Conservation (phyloP, 2,888 invertebrate genomes). For the Scaptomyza tumidula region DNA sequence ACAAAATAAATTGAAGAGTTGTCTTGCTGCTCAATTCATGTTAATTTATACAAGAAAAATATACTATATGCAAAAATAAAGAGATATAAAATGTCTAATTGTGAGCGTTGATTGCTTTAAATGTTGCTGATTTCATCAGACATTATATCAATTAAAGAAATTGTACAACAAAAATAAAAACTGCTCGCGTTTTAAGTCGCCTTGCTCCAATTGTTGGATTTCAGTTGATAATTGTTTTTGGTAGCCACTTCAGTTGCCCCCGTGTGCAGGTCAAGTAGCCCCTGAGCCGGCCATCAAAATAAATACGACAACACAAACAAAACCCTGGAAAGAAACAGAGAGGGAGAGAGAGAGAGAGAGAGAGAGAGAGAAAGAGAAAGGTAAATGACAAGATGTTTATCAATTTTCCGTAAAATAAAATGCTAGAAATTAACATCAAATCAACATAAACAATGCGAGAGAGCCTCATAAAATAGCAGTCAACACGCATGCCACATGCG, state of each 20-base stretch:
- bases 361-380: conserved; percentile 18
- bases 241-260: conserved; percentile 47
- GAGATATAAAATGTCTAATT: conserved; percentile 50
- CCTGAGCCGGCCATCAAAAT: conserved; percentile 1
- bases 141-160: conserved; percentile 70
- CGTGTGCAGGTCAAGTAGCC: conserved; percentile 70
- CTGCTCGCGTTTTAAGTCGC: conserved; percentile 45
- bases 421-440: conserved; percentile 72
- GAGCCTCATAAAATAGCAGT: conserved; percentile 62
- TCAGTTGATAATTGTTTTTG: conserved; percentile 18
- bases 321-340: conserved; percentile 11
- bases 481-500: conserved; percentile 66
- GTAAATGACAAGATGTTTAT: conserved; percentile 74
- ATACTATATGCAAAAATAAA: neutral
- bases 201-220: conserved; percentile 60
- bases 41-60: conserved; percentile 50
- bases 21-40: conserved; percentile 59
- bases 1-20: conserved; percentile 26
- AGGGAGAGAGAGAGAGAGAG: neutral
- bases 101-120: conserved; percentile 75
- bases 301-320: no score
- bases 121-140: conserved; percentile 60
- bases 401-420: conserved; percentile 77
- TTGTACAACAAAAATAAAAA: conserved; percentile 25
- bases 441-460: conserved; percentile 74